Percentiles rank a stretch among this genome's conserved stretches.
These are phyloP conservation scores for Solenopsis fugax DNA, from an alignment of 1,140 invertebrate species.

Conservation along the genomic window DNA sequence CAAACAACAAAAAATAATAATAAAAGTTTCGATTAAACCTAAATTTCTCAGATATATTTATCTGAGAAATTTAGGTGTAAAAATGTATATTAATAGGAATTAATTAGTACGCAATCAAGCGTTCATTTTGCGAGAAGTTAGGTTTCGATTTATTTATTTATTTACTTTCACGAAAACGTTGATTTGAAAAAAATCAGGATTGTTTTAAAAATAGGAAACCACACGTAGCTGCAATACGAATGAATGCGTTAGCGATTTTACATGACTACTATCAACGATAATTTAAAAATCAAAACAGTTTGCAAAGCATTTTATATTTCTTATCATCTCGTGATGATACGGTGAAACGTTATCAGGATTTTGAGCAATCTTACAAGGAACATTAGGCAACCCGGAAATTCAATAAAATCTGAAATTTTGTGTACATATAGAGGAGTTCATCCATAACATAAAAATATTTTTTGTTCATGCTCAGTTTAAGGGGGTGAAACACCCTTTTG, in stretches of 20 bases:
- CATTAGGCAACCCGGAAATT: too few species aligned
- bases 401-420: too few species aligned
- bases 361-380: conserved; percentile 2
- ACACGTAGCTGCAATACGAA: neutral
- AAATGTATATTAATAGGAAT: neutral
- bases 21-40: neutral
- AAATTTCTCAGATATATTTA: neutral
- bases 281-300: conserved; percentile 9
- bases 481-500: too few species aligned
- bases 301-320: conserved; percentile 7
- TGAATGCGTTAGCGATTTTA: neutral
- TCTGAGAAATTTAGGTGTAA: neutral
- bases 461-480: too few species aligned
- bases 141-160: neutral
- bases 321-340: conserved; percentile 16
- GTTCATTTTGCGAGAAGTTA: neutral
- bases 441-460: too few species aligned
- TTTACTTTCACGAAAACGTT: conserved; percentile 1
- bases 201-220: neutral
- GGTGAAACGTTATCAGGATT: neutral
- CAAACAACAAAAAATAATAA: neutral
- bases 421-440: too few species aligned
- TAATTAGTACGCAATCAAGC: neutral
- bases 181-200: neutral
- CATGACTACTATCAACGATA: conserved; percentile 5